Evolutionary conservation across 64 coral and sea anemone species (phyloP).

Genomic region (Porites australiensis): DNA sequence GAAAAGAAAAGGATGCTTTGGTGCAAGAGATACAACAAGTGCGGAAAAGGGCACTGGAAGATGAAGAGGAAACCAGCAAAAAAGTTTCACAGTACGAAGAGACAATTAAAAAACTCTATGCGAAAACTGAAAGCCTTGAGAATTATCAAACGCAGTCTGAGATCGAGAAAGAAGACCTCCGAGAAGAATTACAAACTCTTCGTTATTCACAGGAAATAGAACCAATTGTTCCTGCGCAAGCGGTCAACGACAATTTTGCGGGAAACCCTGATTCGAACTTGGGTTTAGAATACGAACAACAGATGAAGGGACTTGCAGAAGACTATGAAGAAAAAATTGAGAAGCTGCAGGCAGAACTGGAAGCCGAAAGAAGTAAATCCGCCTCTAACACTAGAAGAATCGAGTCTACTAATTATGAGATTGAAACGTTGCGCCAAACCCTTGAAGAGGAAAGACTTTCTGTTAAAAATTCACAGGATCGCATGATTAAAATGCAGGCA

Average conservation of each 20-base stretch:
- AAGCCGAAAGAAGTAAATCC: conserved; percentile 55
- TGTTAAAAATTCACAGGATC: conserved; percentile 64
- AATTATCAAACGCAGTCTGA: conserved; percentile 27
- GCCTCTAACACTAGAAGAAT: conserved; percentile 68
- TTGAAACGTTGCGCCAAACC: conserved; percentile 73
- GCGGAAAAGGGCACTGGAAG: not conserved
- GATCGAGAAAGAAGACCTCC: conserved; percentile 28
- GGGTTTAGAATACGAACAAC: conserved; percentile 73
- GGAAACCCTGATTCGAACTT: not conserved
- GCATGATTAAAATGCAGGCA: conserved; percentile 40
- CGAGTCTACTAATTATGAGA: conserved; percentile 75
- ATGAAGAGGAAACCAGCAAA: not conserved
- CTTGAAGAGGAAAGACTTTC: conserved; percentile 79
- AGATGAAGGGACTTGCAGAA: conserved; percentile 77
- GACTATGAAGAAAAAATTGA: conserved; percentile 88
- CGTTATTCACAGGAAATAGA: conserved; percentile 21
- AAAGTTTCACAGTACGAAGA: conserved; percentile 31
- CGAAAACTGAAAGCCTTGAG: conserved; percentile 36
- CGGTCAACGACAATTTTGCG: conserved; percentile 19
- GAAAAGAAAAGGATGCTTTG: conserved; percentile 38
- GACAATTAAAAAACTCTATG: conserved; percentile 31
- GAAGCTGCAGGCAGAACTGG: conserved; percentile 67
- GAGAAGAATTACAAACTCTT: conserved; percentile 37
- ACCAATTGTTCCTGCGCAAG: conserved; percentile 42
- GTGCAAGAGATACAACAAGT: conserved; percentile 11